Evolutionary conservation across 35 echinoderm and acorn worm genomes (phyloP), one percentile per base, ranked within the genome.

Genomic region (Patiria miniata): DNA sequence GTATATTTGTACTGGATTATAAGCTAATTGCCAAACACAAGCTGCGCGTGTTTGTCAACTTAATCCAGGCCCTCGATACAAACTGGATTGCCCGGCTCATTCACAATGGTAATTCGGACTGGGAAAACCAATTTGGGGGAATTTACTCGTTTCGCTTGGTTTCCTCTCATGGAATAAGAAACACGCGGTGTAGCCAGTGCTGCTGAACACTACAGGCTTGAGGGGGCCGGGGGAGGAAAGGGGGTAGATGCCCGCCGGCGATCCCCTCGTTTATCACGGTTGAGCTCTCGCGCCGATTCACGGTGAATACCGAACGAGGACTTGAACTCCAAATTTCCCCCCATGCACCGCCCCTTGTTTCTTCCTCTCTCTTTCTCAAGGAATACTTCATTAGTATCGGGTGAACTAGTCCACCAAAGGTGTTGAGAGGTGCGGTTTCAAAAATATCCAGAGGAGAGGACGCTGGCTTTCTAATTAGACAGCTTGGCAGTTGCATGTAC

Each of bases 41-140:
- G 4, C 42, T 12, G 42, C 12, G 4, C 26, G 65, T 73, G 65
- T 73, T 73, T 73, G 65, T 73, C 29, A 34, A 73, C 65, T 73
- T 34, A 73, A 73, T 73, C 65, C 65, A 73, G 34, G 26, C 26
- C 57, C 65, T 73, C 65, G 65, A 73, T 73, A 73, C 65, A 73
- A 73, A 73, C 26, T 34, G 65, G 65, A 73, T 73, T 73, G 14
- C 65, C 2, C 26, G 29, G 65, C 65, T 73, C 65, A 73, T 73
- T 32, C 26, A 30, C 65, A 73, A 73, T 73, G 65, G 7, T 73
- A 73, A 73, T 73, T 73, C 2, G 65, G 65, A 7, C 65, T 34
- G 65, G 26, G 65, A 26, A 73, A 73, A 73, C 65, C 65, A 73
- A 73, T 73, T 73, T 73, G 65, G 65, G 57, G 19, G 34, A 73